Evolutionary conservation across 2,797 vertebrate genomes (phyloP), one percentile per base, ranked within the genome.

Genomic region (Gymnothorax reevesii): DNA sequence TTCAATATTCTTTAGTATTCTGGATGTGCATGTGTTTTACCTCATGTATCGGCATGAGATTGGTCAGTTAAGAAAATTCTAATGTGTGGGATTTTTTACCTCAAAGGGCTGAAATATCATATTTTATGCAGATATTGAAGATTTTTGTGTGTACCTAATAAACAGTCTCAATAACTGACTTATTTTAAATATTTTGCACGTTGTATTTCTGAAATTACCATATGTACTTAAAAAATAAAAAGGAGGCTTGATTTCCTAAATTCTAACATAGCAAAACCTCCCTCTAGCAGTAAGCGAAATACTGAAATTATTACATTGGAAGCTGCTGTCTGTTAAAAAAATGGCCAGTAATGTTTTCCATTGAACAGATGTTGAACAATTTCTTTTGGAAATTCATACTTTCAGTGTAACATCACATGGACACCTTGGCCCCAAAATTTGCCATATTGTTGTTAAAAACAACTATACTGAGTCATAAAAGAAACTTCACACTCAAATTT

Each of bases 361-460:
- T 64, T 57, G 33, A 75, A 60, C 75, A 82, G 86, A 62, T 87
- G 77, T 87, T 83, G 83, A 87, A 87, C 55, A n/a, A 86, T 83
- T 57, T n/a, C 83, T 57, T 83, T 88, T 59, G 42, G 66, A 80
- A 83, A 86, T 42, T 42, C 33, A 42, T 42, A 42, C 33, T 42
- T 42, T 42, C 33, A 42, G 33, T 42, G 33, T 42, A 42, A 42
- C 2, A 2, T 42, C 33, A 42, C 33, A 42, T 42, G 33, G 33
- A 42, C 33, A 42, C 33, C 33, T 42, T 42, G 2, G 33, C 33
- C 33, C 33, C 33, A 42, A 1, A 42, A 42, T 42, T 42, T 42
- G 33, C 33, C 33, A 42, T 42, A 42, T 42, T 42, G 33, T 42
- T 1, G 33, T 42, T 42, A 2, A 42, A 42, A 42, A 42, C 33